A percentile compares a stretch with the other conserved stretches of the same genome.
Evolutionary conservation across 1,140 invertebrate species (phyloP).

Genomic region (Platorchestia sp.): DNA sequence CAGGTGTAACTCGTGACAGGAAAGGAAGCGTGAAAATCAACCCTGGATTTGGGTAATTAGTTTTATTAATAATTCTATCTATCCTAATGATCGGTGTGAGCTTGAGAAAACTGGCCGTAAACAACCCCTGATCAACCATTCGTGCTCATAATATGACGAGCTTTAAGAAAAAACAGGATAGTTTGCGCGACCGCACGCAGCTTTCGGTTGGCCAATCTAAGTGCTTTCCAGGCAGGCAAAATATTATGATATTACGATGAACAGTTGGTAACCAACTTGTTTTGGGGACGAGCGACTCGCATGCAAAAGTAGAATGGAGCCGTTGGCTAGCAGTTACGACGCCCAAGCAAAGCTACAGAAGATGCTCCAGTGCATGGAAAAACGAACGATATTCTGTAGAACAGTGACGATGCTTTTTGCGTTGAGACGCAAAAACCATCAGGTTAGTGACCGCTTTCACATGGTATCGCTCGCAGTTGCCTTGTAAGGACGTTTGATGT

Average conservation of each 20-base stretch:
- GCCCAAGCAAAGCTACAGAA: conserved; percentile 9
- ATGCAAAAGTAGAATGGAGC: not conserved
- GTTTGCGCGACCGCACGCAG: not conserved
- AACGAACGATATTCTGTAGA: conserved; percentile 2
- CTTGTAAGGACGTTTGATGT: conserved; percentile 48
- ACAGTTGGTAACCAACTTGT: not conserved
- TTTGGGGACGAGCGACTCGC: not conserved
- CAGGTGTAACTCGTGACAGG: not conserved
- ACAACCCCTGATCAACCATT: not conserved
- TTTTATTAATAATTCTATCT: not conserved
- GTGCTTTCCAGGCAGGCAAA: not conserved
- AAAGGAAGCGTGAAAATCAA: not conserved
- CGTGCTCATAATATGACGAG: not conserved
- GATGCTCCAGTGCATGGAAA: conserved; percentile 7
- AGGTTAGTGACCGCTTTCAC: conserved; percentile 51
- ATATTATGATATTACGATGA: not conserved
- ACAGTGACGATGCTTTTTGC: not conserved
- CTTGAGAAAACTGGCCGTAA: not conserved
- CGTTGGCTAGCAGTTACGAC: conserved; percentile 1
- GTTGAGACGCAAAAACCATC: not conserved
- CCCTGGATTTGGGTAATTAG: not conserved
- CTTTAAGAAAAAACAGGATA: not conserved
- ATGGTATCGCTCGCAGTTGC: conserved; percentile 49
- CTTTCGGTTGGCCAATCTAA: not conserved
- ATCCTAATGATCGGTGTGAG: not conserved